Percentiles rank a stretch among this genome's conserved stretches.
Evolutionary conservation across 2,797 vertebrate genomes (phyloP).

Genomic region (Parotocinclus haroldoi): DNA sequence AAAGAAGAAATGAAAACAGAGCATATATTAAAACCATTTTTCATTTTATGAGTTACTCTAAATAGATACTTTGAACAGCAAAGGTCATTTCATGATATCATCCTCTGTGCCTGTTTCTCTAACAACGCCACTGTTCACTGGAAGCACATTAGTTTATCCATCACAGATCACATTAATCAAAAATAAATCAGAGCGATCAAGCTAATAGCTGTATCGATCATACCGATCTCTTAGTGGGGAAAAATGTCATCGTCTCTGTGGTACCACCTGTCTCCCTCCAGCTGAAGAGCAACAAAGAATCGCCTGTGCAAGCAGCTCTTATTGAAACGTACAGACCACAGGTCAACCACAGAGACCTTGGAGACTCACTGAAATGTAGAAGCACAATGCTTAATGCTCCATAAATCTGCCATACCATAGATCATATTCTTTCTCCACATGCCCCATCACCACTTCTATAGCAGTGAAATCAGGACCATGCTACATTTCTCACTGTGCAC

Average conservation of each 20-base stretch:
- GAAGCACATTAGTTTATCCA: neutral
- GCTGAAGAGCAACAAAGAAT: neutral
- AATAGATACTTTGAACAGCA: slow-evolving; percentile 45
- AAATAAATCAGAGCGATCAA: neutral
- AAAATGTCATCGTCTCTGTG: neutral
- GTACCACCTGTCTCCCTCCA: neutral
- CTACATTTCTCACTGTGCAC: slow-evolving; percentile 39
- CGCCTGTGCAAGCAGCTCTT: neutral
- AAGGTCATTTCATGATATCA: slow-evolving; percentile 34
- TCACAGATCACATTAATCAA: slow-evolving; percentile 29
- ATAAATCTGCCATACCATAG: slow-evolving; percentile 56
- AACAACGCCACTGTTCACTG: slow-evolving; percentile 9
- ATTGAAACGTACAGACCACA: neutral
- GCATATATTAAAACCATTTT: no score
- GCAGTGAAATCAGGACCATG: slow-evolving; percentile 31
- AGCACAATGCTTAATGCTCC: slow-evolving; percentile 54
- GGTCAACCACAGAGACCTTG: slow-evolving; percentile 35
- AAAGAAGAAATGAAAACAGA: no score
- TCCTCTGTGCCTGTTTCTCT: slow-evolving; percentile 47
- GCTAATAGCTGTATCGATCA: slow-evolving; percentile 2
- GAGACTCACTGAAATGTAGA: slow-evolving; percentile 57
- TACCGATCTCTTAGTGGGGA: neutral
- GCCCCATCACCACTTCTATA: neutral
- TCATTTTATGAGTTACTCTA: neutral
- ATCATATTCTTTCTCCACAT: slow-evolving; percentile 16